These are phyloP conservation scores for Sinocyclocheilus anshuiensis DNA, from an alignment of 2,113 vertebrate species.

Conservation along the genomic window DNA sequence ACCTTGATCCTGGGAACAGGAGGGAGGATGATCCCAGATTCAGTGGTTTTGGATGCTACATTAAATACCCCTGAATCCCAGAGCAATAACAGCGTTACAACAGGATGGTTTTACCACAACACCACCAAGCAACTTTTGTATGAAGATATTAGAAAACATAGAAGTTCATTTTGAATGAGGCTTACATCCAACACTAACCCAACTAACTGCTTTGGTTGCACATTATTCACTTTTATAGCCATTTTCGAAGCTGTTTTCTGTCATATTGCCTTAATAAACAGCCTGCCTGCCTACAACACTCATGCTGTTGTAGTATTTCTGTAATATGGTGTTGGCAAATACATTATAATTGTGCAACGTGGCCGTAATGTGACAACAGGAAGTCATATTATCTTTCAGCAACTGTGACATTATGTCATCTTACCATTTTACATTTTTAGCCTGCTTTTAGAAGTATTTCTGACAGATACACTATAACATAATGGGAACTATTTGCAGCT, in stretches of 20 bases:
- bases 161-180: not conserved
- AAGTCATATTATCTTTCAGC: not conserved
- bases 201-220: not conserved
- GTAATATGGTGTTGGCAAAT: not conserved
- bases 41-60: not conserved
- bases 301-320: not conserved
- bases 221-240: not conserved
- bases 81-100: not conserved
- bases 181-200: not conserved
- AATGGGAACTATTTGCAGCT: not conserved
- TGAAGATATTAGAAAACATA: not conserved
- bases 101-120: not conserved
- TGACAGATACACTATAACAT: not conserved
- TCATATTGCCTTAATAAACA: not conserved
- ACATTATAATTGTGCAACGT: not conserved
- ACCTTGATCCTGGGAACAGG: not conserved
- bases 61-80: constrained; percentile 7
- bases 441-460: not conserved
- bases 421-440: not conserved
- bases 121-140: not conserved
- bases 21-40: not conserved
- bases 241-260: not conserved
- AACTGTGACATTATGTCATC: not conserved
- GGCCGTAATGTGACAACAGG: not conserved
- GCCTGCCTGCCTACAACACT: not conserved